These are phyloP conservation scores for Desoria tigrina DNA, from an alignment of 2,888 invertebrate species.

Conservation along the genomic window DNA sequence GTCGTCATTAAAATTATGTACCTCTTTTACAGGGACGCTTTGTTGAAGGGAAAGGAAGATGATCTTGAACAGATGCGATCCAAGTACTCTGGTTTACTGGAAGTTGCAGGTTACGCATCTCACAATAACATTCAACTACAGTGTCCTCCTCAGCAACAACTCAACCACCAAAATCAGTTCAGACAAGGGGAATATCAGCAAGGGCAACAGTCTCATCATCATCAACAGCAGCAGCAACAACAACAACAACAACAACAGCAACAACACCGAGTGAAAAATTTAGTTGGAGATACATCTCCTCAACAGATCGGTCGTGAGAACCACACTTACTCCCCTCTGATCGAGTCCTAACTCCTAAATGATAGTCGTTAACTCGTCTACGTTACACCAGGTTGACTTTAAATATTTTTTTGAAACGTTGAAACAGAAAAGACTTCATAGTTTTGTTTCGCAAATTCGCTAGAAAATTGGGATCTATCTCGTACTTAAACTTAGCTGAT, in stretches of 20 bases:
- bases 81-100: conserved; percentile 88
- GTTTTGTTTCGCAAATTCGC: too few relatives aligned
- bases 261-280: conserved; percentile 32
- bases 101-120: conserved; percentile 62
- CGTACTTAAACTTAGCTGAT: too few relatives aligned
- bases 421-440: too few relatives aligned
- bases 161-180: conserved; percentile 11
- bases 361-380: too few relatives aligned
- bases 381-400: background rate
- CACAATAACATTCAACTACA: conserved; percentile 45
- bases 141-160: conserved; percentile 17
- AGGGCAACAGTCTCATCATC: conserved; percentile 22
- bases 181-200: conserved; percentile 5
- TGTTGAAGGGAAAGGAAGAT: conserved; percentile 80
- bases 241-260: conserved; percentile 29
- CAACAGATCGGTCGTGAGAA: conserved; percentile 46
- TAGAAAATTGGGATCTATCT: too few relatives aligned
- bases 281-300: conserved; percentile 42
- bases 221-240: conserved; percentile 31
- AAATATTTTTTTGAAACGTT: too few relatives aligned
- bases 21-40: conserved; percentile 62
- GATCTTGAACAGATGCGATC: conserved; percentile 88
- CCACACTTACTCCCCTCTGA: conserved; percentile 52
- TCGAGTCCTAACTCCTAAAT: conserved; percentile 48
- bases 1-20: background rate